Base-by-base conservation (phyloP, 1,140 invertebrate species). In the Colletes gigas region DNA sequence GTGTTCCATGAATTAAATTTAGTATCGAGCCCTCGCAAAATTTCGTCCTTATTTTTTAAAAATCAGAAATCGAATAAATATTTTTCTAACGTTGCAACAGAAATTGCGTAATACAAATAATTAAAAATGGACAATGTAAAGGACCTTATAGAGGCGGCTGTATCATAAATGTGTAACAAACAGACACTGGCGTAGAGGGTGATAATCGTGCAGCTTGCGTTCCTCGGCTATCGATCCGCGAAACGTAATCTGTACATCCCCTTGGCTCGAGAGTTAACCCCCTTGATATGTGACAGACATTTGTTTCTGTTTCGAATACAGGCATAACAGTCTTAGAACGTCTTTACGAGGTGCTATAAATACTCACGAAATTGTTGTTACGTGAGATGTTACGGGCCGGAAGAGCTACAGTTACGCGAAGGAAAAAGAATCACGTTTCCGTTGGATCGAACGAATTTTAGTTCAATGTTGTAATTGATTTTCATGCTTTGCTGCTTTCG, bases 241-340 rank as follows among this genome's bases (percentile, higher is more conserved):
- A 81, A 90, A 88, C 69, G 85, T 89, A 90, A 90, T 91, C 89
- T 88, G 87, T 83, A 85, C 83, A 87, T 88, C 78, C 74, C 57
- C 72, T 63, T 52, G 74, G 76, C 63, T 87, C 79, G 50, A 74
- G 74, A 81, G 77, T 79, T 87, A 88, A 85, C 76, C 68, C 81
- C 65, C 84, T 84, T 91, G 91, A 92, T 91, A 91, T 92, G 91
- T 92, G 91, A 91, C 84, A 78, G 85, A 82, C 90, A 91, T 91
- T 91, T 90, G 90, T 92, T 90, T 92, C 88, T 89, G 84, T 88
- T 87, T 47, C 83, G 86, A 90, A 90, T 87, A 84, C 85, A 68
- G 54, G 78, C 83, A 86, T 85, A 90, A 83, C 90, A 78, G 83
- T 83, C 80, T 82, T 67, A 41, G 50, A 47, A 67, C 85, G 80